Conservation (phyloP, 2,113 vertebrate genomes). For the Eretmochelys imbricata region DNA sequence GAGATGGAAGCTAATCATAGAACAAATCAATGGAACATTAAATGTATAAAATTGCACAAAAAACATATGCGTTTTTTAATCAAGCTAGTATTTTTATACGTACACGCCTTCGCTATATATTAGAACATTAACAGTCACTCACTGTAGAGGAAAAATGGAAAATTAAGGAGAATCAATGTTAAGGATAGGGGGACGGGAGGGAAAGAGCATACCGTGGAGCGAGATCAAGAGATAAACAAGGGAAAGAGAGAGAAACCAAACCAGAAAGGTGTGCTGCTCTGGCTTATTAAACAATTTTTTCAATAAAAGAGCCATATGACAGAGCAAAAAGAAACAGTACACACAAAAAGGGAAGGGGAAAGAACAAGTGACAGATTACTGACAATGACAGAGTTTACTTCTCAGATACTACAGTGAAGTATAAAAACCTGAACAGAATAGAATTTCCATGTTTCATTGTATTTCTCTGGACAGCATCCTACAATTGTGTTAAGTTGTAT, state of each 20-base stretch:
- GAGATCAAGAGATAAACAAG: not conserved
- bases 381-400: not conserved
- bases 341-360: not conserved
- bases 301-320: not conserved
- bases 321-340: not conserved
- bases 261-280: not conserved
- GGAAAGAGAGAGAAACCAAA: not conserved
- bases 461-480: not conserved
- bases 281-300: not conserved
- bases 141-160: not conserved
- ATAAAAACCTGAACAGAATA: not conserved
- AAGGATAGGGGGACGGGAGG: not conserved
- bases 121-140: not conserved
- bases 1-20: constrained; percentile 85
- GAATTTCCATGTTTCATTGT: not conserved
- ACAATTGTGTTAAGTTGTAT: not conserved
- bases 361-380: not conserved
- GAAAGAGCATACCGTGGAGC: not conserved
- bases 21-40: not conserved
- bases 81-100: not conserved
- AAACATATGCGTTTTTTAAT: not conserved
- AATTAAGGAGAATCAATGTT: not conserved
- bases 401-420: not conserved
- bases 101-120: not conserved
- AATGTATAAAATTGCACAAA: not conserved